Evolutionary conservation across 1,140 invertebrate species (phyloP), one percentile per base, ranked within the genome.

Genomic region (Brachionus calyciflorus): DNA sequence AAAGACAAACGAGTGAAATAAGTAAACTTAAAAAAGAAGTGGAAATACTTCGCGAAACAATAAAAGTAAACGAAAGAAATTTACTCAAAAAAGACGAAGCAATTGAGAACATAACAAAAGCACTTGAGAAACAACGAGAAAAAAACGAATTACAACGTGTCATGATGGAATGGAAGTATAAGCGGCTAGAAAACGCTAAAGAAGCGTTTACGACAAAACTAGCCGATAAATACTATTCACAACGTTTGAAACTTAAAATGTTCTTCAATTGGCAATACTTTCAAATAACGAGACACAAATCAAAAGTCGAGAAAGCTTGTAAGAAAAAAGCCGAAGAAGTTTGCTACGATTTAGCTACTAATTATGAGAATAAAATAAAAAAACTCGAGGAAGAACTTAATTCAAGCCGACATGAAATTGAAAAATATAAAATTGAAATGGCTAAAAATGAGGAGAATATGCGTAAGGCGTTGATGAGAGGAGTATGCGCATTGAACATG

Each of bases 381-480:
- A 79, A 79, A 28, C 37, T 73, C 10, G 69, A 73, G n/a, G 51
- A 77, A n/a, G 82, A 84, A 77, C 79, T 85, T 3, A 41, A 41
- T 14, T 60, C 28, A 28, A 78, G 84, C 63, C 81, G 83, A 26
- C 28, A 49, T 12, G 82, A 84, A 60, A 73, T 81, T 33, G 83
- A 84, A 26, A 44, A 78, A 1, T 84, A 82, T 51, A 28, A 49
- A 17, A 40, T 55, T n/a, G 69, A 73, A 30, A 49, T 49, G 46
- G 14, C 33, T 12, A 73, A 73, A 51, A 49, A 73, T 21, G 82
- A 83, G 69, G 82, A 84, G 65, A 79, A 80, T 17, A 84, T 84
- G 82, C 83, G 83, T 78, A 84, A 85, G 57, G 83, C 84, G 10
- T 85, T 84, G 77, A 84, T 84, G 83, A 76, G 83, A 37, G 83